Percentiles rank a stretch among this genome's conserved stretches.
Evolutionary conservation across 2,797 vertebrate species (phyloP).

Genomic region (Sebastes matsubarae): DNA sequence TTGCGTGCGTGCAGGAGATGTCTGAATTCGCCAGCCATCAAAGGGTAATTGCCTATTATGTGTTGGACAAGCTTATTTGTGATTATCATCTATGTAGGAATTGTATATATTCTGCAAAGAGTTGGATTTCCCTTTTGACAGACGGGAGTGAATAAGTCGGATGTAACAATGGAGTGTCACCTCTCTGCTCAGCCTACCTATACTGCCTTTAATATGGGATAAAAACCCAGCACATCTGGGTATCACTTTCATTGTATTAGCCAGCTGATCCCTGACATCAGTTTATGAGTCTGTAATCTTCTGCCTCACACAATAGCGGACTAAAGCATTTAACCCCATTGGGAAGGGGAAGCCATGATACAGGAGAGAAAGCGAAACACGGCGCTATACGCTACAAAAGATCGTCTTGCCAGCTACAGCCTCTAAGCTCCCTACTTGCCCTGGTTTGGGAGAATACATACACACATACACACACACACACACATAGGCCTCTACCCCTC

Average conservation of each 20-base stretch:
- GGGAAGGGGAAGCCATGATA: slow-evolving; percentile 72
- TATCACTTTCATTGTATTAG: slow-evolving; percentile 80
- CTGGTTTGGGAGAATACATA: slow-evolving; percentile 70
- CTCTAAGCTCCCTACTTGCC: slow-evolving; percentile 75
- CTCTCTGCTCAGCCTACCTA: slow-evolving; percentile 58
- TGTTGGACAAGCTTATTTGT: slow-evolving; percentile 64
- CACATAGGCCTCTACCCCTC: slow-evolving; percentile 39
- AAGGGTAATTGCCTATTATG: slow-evolving; percentile 71
- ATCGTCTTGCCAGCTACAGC: slow-evolving; percentile 65
- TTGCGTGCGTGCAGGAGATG: slow-evolving; percentile 9
- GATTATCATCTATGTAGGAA: slow-evolving; percentile 57
- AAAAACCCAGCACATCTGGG: slow-evolving; percentile 70
- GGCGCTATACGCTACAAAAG: slow-evolving; percentile 38
- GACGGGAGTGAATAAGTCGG: slow-evolving; percentile 48
- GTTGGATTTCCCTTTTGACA: slow-evolving; percentile 57
- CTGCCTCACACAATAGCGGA: slow-evolving; percentile 76
- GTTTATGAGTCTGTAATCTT: slow-evolving; percentile 84
- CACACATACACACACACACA: slow-evolving; percentile 50
- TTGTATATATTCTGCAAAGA: slow-evolving; percentile 50
- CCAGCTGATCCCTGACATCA: slow-evolving; percentile 83
- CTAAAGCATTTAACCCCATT: slow-evolving; percentile 79
- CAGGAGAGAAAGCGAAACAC: slow-evolving; percentile 59
- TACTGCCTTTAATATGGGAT: slow-evolving; percentile 68
- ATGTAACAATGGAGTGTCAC: slow-evolving; percentile 58
- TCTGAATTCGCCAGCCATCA: slow-evolving; percentile 49